A percentile compares a stretch with the other conserved stretches of the same genome.
phyloP scores from a whole-genome alignment of 2,113 vertebrate genomes.

The Chlorodrepanis virens region DNA sequence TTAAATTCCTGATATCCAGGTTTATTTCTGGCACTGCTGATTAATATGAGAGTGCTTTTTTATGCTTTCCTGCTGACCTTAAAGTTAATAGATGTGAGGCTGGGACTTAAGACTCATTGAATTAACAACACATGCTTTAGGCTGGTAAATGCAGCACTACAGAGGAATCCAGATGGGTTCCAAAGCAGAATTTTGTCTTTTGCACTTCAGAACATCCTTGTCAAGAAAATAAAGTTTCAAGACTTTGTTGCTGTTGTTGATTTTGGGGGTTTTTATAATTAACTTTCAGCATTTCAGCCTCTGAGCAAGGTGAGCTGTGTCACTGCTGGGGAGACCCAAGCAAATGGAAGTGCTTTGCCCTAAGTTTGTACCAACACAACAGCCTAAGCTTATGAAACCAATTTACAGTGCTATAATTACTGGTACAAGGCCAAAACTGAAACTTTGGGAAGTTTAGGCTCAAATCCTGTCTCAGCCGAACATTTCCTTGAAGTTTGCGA shows the following conservation, averaged over 20 bases:
- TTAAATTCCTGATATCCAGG: conserved; percentile 37
- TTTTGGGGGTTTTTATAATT: neutral
- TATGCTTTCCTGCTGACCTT: conserved; percentile 24
- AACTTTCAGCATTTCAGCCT: conserved; percentile 2
- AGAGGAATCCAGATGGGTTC: conserved; percentile 4
- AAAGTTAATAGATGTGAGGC: conserved; percentile 3
- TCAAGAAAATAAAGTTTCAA: neutral
- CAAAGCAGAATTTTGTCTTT: neutral
- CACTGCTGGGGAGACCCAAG: neutral
- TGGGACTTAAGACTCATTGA: neutral
- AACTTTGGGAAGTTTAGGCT: conserved; percentile 34
- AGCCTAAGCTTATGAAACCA: conserved; percentile 53
- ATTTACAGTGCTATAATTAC: conserved; percentile 39
- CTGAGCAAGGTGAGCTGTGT: conserved; percentile 6
- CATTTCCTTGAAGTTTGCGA: conserved; percentile 61
- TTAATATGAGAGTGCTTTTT: conserved; percentile 38
- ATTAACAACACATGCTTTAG: conserved; percentile 27
- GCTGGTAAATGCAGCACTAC: conserved; percentile 19
- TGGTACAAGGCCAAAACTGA: conserved; percentile 50
- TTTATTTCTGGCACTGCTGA: conserved; percentile 21
- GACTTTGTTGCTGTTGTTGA: neutral
- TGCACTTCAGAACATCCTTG: conserved; percentile 26
- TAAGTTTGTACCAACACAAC: conserved; percentile 44
- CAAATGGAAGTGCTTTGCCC: conserved; percentile 47
- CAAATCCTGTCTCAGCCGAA: conserved; percentile 47